Evolutionary conservation across 2,113 vertebrate genomes (phyloP), one percentile per base, ranked within the genome.

Genomic region (Scolopax mira): DNA sequence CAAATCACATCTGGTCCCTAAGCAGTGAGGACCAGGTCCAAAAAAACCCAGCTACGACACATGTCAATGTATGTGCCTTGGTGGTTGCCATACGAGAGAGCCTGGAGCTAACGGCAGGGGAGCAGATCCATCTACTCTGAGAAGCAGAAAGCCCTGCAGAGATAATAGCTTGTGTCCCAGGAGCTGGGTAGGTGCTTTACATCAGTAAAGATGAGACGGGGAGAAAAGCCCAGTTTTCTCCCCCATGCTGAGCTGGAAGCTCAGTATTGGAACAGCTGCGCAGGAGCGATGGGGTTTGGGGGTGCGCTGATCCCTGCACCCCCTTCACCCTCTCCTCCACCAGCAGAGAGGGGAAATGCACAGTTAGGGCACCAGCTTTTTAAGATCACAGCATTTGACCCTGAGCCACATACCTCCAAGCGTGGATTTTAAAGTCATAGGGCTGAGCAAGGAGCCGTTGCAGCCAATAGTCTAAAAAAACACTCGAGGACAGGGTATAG

Each of bases 131-230:
- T 84, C 88, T 80, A 80, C 79, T 73, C 48, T 0, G 3, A 91
- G 88, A 48, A 90, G 90, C 86, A 74, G 51, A 86, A 86, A 66
- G 55, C 65, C 95, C 95, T 94, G 89, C 86, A 80, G 94, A 90
- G 92, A 81, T 95, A 95, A 93, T 84, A 94, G 88, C 88, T 95
- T 24, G 6, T 6, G 39, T 78, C 94, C 69, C 65, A 90, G 77
- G 67, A 84, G 48, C 65, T 84, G 69, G 77, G 80, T 84, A 89
- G 96, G 83, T 92, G 86, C 86, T 87, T 94, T 93, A 64, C 89
- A 88, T 93, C 52, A 74, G 65, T 21, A 71, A 81, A 89, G 86
- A 73, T 84, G 86, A 79, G 80, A 84, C 10, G 78, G 77, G 90
- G 84, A 77, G 86, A 65, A 92, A 85, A 97, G 80, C 80, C 79